Base-by-base conservation (phyloP, 2,888 invertebrate genomes). In the Globia sparganii region DNA sequence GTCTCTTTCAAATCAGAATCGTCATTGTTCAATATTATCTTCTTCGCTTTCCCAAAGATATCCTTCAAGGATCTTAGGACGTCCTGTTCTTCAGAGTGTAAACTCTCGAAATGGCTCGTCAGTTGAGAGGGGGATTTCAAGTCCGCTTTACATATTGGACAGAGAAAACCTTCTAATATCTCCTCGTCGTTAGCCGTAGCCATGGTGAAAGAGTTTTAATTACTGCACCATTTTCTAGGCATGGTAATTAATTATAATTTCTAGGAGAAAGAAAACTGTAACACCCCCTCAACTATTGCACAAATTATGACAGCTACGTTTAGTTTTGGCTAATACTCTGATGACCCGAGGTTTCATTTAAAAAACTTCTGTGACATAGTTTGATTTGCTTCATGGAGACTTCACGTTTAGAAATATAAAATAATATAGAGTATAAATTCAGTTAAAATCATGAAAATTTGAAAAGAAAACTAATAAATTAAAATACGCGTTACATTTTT, bases 131-230 rank as follows among this genome's bases (percentile, higher is more conserved):
- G 98, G 25, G 99, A 98, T 91, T 98, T 98, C 67, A 99, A 97
- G 94, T 99, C 99, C 59, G 98, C 98, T 95, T 99, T 98, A 91
- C 99, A 99, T 89, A 99, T 98, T 0, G 99, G 99, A 94, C 99
- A 99, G 18, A 99, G 97, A 92, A 99, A 99, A 9, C 99, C 99
- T 94, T 99, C 99, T 80, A 98, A 96, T 87, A 99, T 98, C 90
- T 97, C 97, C 61, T 97, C 97, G 71, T 96, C 97, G 82, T 96
- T 95, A 78, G 94, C 91, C 76, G 94, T 86, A 80, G 96, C 96
- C 96, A 96, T 96, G 65, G 84, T 92, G 85, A 69, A 59, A 62
- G 28, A 65, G 71, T 86, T 86, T 77, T 82, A 89, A 90, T 80
- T 81, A 87, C 65, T 80, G 62, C 56, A 61, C 71, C 87, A 88